Evolutionary conservation across 2,888 invertebrate species (phyloP).

Genomic region (Xestobium rufovillosum): DNA sequence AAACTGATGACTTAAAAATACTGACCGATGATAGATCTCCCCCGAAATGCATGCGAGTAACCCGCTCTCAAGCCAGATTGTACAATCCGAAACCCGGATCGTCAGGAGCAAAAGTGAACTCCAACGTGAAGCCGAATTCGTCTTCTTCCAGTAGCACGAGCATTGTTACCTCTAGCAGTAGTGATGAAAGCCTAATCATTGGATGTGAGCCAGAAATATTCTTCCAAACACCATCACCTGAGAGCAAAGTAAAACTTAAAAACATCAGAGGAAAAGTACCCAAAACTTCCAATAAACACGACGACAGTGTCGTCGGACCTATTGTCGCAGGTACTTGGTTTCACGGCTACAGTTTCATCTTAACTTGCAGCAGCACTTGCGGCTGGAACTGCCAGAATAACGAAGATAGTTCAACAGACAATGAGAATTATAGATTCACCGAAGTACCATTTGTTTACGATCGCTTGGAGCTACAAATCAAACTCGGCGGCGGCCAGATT

Average conservation of each 20-base stretch:
- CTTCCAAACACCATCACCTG: not conserved
- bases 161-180: too few relatives aligned
- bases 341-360: not conserved
- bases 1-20: too few relatives aligned
- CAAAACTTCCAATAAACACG: not conserved
- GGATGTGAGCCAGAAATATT: constrained; percentile 2
- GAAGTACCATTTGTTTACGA: constrained; percentile 2
- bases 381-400: not conserved
- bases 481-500: not conserved
- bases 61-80: too few relatives aligned
- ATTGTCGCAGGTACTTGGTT: not conserved
- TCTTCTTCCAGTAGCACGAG: not conserved
- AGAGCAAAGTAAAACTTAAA: not conserved
- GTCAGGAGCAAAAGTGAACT: not conserved
- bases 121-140: not conserved
- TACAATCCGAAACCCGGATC: too few relatives aligned
- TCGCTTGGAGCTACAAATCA: not conserved
- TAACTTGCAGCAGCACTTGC: not conserved
- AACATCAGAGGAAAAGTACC: not conserved
- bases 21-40: too few relatives aligned
- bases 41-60: too few relatives aligned
- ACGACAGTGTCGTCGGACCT: constrained; percentile 1
- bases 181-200: not conserved
- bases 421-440: not conserved
- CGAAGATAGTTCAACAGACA: not conserved